These are phyloP conservation scores for Hemibagrus wyckioides DNA, from an alignment of 2,113 vertebrate genomes.

Conservation along the genomic window DNA sequence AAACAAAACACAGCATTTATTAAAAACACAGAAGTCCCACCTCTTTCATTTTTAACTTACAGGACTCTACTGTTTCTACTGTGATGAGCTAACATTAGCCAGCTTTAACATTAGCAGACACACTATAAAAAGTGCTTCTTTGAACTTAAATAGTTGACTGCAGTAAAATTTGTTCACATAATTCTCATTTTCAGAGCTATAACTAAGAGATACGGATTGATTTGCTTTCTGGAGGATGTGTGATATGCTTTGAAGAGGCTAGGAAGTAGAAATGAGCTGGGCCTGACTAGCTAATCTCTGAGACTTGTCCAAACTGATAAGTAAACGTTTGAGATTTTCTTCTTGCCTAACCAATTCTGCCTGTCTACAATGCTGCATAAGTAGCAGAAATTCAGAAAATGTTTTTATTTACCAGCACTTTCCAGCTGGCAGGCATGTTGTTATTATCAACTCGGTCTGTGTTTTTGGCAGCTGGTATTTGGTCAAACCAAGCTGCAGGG, in stretches of 20 bases:
- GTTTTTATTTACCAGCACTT: background rate
- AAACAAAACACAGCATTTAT: background rate
- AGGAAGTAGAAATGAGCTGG: background rate
- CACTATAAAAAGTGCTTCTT: background rate
- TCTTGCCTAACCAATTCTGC: background rate
- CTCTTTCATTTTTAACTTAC: background rate
- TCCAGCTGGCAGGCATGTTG: slow-evolving; percentile 6
- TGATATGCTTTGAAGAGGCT: background rate
- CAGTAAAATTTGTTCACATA: background rate
- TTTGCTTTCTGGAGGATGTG: background rate
- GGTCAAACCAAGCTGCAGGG: slow-evolving; percentile 13
- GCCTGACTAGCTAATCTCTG: background rate
- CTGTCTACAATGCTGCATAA: background rate
- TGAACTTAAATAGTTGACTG: background rate
- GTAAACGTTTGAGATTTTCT: background rate
- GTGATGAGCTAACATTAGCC: background rate
- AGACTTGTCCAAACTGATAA: background rate
- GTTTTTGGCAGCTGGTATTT: background rate
- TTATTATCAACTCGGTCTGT: slow-evolving; percentile 7
- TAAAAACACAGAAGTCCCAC: background rate
- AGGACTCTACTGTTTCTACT: background rate
- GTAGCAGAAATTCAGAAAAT: background rate
- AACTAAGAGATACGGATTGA: background rate
- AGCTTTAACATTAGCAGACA: background rate
- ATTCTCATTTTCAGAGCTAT: background rate